phyloP scores from a whole-genome alignment of 1,140 invertebrate species.

The Drosophila athabasca region DNA sequence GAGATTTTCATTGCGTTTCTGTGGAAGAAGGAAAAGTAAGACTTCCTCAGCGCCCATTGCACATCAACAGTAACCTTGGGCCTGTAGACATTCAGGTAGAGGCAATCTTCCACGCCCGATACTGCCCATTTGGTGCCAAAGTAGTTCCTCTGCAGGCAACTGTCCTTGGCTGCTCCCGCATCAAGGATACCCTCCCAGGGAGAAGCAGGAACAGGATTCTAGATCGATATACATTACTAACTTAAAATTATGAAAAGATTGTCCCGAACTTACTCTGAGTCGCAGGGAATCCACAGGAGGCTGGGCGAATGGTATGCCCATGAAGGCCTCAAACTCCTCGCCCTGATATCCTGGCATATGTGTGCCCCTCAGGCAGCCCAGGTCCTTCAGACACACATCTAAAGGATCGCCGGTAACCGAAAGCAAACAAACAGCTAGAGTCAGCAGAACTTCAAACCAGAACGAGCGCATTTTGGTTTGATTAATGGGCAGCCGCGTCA shows the following conservation, averaged over 20 bases:
- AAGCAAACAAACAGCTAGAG: neutral
- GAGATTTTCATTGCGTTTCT: slow-evolving; percentile 2
- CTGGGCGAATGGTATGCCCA: slow-evolving; percentile 77
- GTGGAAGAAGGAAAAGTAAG: too few relatives aligned
- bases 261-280: slow-evolving; percentile 46
- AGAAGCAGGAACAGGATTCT: slow-evolving; percentile 61
- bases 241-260: too few relatives aligned
- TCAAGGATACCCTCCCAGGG: slow-evolving; percentile 51
- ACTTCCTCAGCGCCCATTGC: too few relatives aligned
- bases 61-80: slow-evolving; percentile 67
- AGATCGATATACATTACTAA: neutral
- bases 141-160: slow-evolving; percentile 67
- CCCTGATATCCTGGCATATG: slow-evolving; percentile 46
- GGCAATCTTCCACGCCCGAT: slow-evolving; percentile 85
- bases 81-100: slow-evolving; percentile 87
- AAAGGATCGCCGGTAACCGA: slow-evolving; percentile 25
- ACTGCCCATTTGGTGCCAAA: slow-evolving; percentile 14
- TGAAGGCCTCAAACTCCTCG: slow-evolving; percentile 62
- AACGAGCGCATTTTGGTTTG: too few relatives aligned
- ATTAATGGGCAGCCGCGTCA: too few relatives aligned
- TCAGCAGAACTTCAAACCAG: too few relatives aligned
- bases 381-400: slow-evolving; percentile 59
- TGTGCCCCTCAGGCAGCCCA: slow-evolving; percentile 62
- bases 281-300: slow-evolving; percentile 65
- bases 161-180: slow-evolving; percentile 39